Percentiles rank a stretch among this genome's conserved stretches.
These are phyloP conservation scores for Gambusia affinis DNA, from an alignment of 2,113 vertebrate species.

Conservation along the genomic window DNA sequence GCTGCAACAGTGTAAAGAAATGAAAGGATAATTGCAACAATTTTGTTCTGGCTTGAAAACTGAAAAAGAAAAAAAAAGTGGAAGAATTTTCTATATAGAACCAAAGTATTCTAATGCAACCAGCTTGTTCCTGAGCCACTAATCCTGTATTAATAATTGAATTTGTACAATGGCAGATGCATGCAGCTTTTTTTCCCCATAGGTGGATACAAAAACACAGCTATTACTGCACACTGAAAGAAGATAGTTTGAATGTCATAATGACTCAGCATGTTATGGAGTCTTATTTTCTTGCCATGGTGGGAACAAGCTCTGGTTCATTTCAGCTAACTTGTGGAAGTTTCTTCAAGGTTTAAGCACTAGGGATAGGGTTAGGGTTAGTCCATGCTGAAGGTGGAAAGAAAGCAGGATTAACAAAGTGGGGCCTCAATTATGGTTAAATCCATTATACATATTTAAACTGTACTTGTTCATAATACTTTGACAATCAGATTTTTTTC, in stretches of 20 bases:
- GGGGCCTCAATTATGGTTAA: not conserved
- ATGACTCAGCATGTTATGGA: not conserved
- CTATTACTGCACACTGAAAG: not conserved
- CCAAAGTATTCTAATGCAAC: not conserved
- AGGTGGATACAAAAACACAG: no score
- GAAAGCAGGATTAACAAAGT: not conserved
- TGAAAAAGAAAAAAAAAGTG: not conserved
- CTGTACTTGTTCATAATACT: no score
- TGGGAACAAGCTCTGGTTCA: not conserved
- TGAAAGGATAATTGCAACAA: not conserved
- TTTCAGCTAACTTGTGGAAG: not conserved
- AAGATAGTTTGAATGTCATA: not conserved
- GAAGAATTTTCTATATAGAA: not conserved
- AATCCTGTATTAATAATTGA: not conserved
- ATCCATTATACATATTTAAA: no score
- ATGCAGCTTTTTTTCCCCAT: not conserved
- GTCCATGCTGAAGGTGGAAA: not conserved
- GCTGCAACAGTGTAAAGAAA: slow-evolving; percentile 40
- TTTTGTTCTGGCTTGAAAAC: not conserved
- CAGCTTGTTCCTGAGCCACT: no score
- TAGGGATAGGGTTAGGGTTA: no score
- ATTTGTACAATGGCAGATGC: not conserved
- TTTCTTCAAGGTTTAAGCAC: not conserved
- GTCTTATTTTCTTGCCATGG: not conserved
- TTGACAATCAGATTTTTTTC: no score